A percentile compares a stretch with the other conserved stretches of the same genome.
Evolutionary conservation across 2,888 invertebrate species (phyloP).

Genomic region (Ectemnius cavifrons): DNA sequence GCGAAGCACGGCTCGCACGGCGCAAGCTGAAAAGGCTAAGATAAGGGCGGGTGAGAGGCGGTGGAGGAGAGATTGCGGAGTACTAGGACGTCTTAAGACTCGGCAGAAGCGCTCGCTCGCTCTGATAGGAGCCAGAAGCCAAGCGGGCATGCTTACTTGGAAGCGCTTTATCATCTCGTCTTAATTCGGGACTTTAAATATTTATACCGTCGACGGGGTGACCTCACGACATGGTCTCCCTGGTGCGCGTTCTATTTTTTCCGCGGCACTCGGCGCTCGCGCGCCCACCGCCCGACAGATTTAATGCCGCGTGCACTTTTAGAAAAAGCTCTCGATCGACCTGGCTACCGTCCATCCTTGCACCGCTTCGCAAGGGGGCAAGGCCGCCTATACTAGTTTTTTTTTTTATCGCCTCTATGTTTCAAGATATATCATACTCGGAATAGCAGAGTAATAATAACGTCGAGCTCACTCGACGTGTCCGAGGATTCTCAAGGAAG

Average conservation of each 20-base stretch:
- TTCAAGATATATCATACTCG: background rate
- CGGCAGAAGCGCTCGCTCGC: slow-evolving; percentile 2
- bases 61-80: slow-evolving; percentile 52
- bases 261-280: slow-evolving; percentile 22
- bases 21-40: slow-evolving; percentile 28
- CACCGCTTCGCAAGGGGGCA: slow-evolving; percentile 5
- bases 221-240: slow-evolving; percentile 69
- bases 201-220: slow-evolving; percentile 72
- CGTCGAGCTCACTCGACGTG: background rate
- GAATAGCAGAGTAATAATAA: background rate
- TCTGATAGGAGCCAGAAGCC: slow-evolving; percentile 73
- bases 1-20: slow-evolving; percentile 8
- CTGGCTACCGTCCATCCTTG: slow-evolving; percentile 13
- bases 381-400: background rate
- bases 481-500: background rate
- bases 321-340: slow-evolving; percentile 25
- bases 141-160: slow-evolving; percentile 63
- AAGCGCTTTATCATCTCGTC: slow-evolving; percentile 74
- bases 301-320: slow-evolving; percentile 52
- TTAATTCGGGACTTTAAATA: slow-evolving; percentile 75
- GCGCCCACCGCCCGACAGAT: slow-evolving; percentile 40
- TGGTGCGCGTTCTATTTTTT: slow-evolving; percentile 58
- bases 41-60: slow-evolving; percentile 8
- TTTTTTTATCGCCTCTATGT: background rate
- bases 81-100: slow-evolving; percentile 51